Conservation (phyloP, 2,797 vertebrate species). For the Adrianichthys oophorus region DNA sequence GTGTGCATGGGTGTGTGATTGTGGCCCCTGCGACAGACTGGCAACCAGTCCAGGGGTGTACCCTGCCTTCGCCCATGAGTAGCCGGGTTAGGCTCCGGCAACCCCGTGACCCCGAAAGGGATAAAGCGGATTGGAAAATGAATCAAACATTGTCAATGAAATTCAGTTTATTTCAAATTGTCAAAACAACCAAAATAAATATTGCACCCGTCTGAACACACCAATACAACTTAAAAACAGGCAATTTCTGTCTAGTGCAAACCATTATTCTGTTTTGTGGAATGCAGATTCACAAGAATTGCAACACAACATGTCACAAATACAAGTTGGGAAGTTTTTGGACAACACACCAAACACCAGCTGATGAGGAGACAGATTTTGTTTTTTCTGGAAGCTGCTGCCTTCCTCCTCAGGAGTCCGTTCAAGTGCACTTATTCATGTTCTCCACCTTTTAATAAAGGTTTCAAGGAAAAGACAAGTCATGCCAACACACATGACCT, state of each 20-base stretch:
- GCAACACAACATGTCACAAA: conserved; percentile 53
- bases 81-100: too few species aligned
- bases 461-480: conserved; percentile 42
- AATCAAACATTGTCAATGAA: conserved; percentile 21
- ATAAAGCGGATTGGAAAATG: too few species aligned
- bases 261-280: conserved; percentile 40
- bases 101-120: too few species aligned
- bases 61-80: too few species aligned
- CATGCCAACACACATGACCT: conserved; percentile 62
- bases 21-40: too few species aligned
- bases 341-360: conserved; percentile 63
- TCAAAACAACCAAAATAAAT: conserved; percentile 68
- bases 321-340: conserved; percentile 34
- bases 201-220: conserved; percentile 71
- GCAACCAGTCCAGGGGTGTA: too few species aligned
- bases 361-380: conserved; percentile 10
- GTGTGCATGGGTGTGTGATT: too few species aligned
- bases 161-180: conserved; percentile 69
- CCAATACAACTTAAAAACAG: conserved; percentile 74
- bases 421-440: conserved; percentile 55
- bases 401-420: neutral
- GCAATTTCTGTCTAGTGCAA: conserved; percentile 77
- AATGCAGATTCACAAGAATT: conserved; percentile 52
- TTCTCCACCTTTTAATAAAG: conserved; percentile 17
- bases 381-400: conserved; percentile 9